Base-by-base conservation (phyloP, 2,888 invertebrate genomes). In the Agonopterix arenella region DNA sequence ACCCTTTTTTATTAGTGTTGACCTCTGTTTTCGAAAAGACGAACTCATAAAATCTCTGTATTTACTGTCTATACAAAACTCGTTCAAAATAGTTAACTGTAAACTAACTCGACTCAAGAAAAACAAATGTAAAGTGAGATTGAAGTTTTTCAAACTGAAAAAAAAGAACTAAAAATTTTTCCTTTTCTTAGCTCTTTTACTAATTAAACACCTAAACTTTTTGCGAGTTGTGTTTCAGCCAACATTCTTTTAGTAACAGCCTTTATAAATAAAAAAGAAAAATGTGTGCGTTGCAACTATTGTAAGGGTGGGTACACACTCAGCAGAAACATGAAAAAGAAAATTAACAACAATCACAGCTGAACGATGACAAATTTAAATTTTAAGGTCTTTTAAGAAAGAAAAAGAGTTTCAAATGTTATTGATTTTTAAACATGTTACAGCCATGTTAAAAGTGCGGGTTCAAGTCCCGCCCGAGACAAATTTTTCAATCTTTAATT, bases 121-220 rank as follows among this genome's bases (percentile, higher is more conserved):
- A 41, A 41, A 11, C 10, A 10, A 41, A 41, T 10, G n/a, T n/a
- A 41, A 11, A 41, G 10, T 11, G 13, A 18, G 40, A n/a, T 40
- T 10, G 11, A 40, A 40, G 40, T 40, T 40, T 9, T 51, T 51
- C 42, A 48, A 51, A 46, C 43, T 44, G 37, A 44, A 56, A 62
- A 66, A 64, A 56, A 59, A 58, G 57, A 60, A 58, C 61, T 49
- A 53, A 50, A 60, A 62, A 28, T 28, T 61, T 60, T 61, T 63
- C 64, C 61, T 62, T 66, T 60, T 57, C 55, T 61, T 58, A 71
- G 73, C 76, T 80, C 72, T 81, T 80, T 75, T 82, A 83, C 82
- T 83, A 83, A 84, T 84, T 84, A 82, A 80, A 73, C 70, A 74
- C 73, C 73, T 72, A 66, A 71, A 66, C 62, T 69, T 73, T 28